These are phyloP conservation scores for Andrena marginata DNA, from an alignment of 2,888 invertebrate species.

Conservation along the genomic window DNA sequence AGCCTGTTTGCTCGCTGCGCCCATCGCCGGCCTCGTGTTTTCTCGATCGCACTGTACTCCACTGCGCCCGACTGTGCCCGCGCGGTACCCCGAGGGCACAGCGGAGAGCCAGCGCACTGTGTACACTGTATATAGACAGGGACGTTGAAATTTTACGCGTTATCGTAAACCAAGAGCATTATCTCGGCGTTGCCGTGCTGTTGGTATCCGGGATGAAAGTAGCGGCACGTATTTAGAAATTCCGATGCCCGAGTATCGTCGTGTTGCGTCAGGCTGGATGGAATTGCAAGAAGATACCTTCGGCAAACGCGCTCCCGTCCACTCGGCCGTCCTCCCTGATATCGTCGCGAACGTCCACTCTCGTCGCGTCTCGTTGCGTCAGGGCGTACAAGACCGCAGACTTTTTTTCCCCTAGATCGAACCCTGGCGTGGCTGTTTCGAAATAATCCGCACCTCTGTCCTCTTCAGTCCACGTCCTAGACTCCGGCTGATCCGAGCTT, in stretches of 20 bases:
- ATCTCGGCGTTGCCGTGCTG: constrained; percentile 35
- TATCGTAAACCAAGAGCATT: constrained; percentile 32
- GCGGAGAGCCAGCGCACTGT: background rate
- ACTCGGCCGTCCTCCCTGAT: constrained; percentile 46
- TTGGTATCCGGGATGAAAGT: constrained; percentile 52
- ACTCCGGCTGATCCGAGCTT: constrained; percentile 53
- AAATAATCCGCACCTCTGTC: constrained; percentile 26
- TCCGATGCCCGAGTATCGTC: constrained; percentile 42
- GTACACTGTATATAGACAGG: background rate
- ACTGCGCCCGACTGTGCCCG: background rate
- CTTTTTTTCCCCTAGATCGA: constrained; percentile 43
- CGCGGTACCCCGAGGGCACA: constrained; percentile 26
- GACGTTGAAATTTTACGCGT: constrained; percentile 43
- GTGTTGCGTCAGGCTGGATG: constrained; percentile 36
- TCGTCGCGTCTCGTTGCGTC: constrained; percentile 56
- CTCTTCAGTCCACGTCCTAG: too few species aligned
- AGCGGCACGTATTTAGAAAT: constrained; percentile 54
- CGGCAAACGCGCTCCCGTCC: constrained; percentile 33
- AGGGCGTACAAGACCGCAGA: constrained; percentile 63
- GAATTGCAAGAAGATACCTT: constrained; percentile 35
- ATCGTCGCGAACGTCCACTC: constrained; percentile 39
- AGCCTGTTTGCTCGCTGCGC: constrained; percentile 25
- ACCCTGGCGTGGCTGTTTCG: constrained; percentile 59
- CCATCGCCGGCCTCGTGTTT: constrained; percentile 1
- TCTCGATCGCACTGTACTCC: background rate